Evolutionary conservation across 2,797 vertebrate genomes (phyloP).

Genomic region (Sparidentex hasta): DNA sequence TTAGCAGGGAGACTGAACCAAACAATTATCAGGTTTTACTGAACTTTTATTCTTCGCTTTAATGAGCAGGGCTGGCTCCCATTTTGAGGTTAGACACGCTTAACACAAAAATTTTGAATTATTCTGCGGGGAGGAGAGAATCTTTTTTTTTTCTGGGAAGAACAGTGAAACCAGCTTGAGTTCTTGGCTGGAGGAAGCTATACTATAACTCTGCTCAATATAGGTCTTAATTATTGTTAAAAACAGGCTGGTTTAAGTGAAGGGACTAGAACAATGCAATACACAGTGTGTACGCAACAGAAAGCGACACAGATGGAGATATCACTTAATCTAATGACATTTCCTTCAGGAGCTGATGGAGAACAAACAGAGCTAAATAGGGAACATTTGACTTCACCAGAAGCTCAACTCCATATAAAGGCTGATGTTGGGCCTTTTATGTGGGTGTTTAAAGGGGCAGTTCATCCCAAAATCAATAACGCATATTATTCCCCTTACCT

Average conservation of each 20-base stretch:
- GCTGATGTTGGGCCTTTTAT: neutral
- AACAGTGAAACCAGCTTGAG: conserved; percentile 38
- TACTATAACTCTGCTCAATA: conserved; percentile 22
- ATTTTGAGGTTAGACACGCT: conserved; percentile 71
- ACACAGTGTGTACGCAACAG: conserved; percentile 1
- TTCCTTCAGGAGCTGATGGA: neutral
- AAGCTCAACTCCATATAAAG: neutral
- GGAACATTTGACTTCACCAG: neutral
- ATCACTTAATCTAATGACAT: neutral
- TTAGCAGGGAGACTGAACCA: conserved; percentile 46
- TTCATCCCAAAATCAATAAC: too few relatives aligned
- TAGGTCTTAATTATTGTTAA: conserved; percentile 35
- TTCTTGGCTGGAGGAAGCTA: conserved; percentile 42
- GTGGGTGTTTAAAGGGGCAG: neutral
- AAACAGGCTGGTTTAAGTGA: conserved; percentile 38
- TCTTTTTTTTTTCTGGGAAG: conserved; percentile 42
- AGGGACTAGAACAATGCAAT: conserved; percentile 8
- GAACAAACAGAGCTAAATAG: neutral
- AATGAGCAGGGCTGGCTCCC: conserved; percentile 65
- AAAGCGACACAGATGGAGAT: conserved; percentile 11
- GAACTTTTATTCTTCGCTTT: conserved; percentile 63
- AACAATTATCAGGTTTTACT: conserved; percentile 63
- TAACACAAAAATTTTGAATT: conserved; percentile 58
- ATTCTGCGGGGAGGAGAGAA: conserved; percentile 49
- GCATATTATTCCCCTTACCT: too few relatives aligned